phyloP scores from a whole-genome alignment of 2,113 vertebrate species.

The Odocoileus hemionus region DNA sequence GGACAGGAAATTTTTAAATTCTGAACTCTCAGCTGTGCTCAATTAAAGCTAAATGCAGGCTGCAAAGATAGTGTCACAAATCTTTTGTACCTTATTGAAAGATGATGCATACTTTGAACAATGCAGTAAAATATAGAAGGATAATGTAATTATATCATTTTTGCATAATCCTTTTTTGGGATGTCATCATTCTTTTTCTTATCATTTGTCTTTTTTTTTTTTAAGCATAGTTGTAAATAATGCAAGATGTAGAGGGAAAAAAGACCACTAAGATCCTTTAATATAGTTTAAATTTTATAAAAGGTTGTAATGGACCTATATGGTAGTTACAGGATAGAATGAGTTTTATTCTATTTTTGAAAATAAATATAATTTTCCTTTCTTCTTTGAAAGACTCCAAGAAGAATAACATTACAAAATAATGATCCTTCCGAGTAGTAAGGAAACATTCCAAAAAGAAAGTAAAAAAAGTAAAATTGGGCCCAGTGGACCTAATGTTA shows the following conservation, averaged over 20 bases:
- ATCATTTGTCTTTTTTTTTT: background rate
- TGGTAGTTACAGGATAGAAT: background rate
- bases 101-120: background rate
- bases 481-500: background rate
- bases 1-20: background rate
- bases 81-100: background rate
- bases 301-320: background rate
- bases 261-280: background rate
- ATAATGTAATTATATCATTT: background rate
- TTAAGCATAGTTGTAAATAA: background rate
- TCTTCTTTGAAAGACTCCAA: constrained; percentile 19
- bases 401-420: constrained; percentile 7
- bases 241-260: background rate
- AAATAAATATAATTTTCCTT: background rate
- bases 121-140: background rate
- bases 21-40: background rate
- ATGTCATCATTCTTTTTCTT: background rate
- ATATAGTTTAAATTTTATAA: background rate
- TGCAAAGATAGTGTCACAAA: background rate
- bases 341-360: background rate
- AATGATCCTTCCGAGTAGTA: background rate
- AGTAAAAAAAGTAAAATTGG: background rate
- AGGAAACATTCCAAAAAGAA: background rate
- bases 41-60: background rate
- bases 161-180: background rate